Conservation (phyloP, 2,113 vertebrate genomes). For the Lepisosteus oculatus region DNA sequence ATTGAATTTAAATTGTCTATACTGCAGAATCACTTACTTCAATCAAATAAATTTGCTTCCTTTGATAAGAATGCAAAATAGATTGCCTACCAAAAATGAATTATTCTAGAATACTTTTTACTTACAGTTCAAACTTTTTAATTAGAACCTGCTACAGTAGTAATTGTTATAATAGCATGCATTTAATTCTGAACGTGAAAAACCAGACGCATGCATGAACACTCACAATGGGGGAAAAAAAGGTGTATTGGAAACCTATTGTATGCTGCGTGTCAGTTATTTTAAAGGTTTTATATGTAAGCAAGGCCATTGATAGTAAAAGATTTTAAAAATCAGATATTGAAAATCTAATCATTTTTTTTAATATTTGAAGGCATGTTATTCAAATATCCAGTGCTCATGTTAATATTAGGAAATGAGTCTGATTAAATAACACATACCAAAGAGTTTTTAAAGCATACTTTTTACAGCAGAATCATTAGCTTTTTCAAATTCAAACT, state of each 20-base stretch:
- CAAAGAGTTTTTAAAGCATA: too few relatives aligned
- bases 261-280: slow-evolving; percentile 13
- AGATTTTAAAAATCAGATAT: too few relatives aligned
- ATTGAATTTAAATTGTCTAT: slow-evolving; percentile 38
- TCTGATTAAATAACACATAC: too few relatives aligned
- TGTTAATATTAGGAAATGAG: too few relatives aligned
- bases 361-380: too few relatives aligned
- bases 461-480: too few relatives aligned
- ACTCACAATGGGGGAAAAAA: slow-evolving; percentile 15
- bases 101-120: slow-evolving; percentile 7
- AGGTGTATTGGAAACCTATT: slow-evolving; percentile 44
- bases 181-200: not conserved
- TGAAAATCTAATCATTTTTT: too few relatives aligned
- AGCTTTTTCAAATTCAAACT: too few relatives aligned
- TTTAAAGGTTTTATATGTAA: not conserved
- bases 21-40: slow-evolving; percentile 11
- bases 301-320: not conserved
- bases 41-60: slow-evolving; percentile 23
- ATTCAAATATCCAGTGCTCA: too few relatives aligned
- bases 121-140: not conserved
- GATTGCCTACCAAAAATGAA: slow-evolving; percentile 27
- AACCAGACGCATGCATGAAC: not conserved
- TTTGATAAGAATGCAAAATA: slow-evolving; percentile 26
- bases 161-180: not conserved
- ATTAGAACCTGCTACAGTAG: slow-evolving; percentile 12